Evolutionary conservation across 2,113 vertebrate species (phyloP).

Genomic region (Siniperca knerii): DNA sequence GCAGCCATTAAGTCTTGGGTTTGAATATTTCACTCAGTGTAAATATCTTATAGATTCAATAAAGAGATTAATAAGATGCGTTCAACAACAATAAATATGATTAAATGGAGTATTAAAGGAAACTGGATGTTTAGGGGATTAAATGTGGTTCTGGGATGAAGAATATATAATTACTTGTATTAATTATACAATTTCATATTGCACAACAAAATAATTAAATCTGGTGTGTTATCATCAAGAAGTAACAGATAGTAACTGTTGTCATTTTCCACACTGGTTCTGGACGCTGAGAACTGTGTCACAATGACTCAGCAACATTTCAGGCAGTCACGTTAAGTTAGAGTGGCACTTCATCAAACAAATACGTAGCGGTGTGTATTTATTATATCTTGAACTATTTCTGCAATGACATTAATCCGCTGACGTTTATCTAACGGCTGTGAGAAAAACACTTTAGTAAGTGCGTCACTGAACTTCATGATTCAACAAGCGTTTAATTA

Average conservation of each 20-base stretch:
- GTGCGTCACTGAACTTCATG: not conserved
- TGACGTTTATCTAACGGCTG: not conserved
- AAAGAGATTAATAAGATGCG: not conserved
- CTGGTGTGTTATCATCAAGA: not conserved
- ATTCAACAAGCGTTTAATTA: not conserved
- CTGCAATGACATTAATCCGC: not conserved
- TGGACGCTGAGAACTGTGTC: not conserved
- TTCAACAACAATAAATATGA: not conserved
- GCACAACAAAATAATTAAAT: not conserved
- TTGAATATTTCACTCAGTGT: not conserved
- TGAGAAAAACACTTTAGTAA: not conserved
- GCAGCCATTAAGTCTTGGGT: not conserved
- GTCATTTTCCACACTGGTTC: not conserved
- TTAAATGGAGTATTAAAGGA: not conserved
- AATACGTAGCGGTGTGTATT: not conserved
- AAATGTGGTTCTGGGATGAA: not conserved
- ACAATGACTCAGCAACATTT: conserved; percentile 33
- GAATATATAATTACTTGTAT: not conserved
- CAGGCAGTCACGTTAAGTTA: not conserved
- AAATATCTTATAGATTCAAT: not conserved
- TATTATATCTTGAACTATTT: not conserved
- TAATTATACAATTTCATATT: not conserved
- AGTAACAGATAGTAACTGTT: not conserved
- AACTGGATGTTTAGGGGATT: not conserved
- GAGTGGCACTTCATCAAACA: not conserved